Evolutionary conservation across 2,888 invertebrate genomes (phyloP), one percentile per base, ranked within the genome.

Genomic region (Calliphora vomitoria): DNA sequence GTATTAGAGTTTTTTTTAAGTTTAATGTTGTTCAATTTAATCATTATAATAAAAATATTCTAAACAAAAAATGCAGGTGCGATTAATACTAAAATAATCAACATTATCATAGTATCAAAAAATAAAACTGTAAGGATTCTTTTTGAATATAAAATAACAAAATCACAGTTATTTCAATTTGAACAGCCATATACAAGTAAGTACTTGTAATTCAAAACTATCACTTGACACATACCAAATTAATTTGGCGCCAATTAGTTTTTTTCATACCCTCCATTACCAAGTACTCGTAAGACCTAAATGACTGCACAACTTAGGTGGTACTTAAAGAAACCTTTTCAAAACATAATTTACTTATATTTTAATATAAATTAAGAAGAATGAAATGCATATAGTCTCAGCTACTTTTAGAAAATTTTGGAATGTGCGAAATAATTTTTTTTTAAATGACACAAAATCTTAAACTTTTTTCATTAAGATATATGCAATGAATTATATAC

Each of bases 141-240:
- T 71, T 41, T 13, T 20, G 35, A 41, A 62, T 83, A 75, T 71
- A 66, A 69, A 50, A 75, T 83, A 76, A 80, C 74, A 18, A 64
- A 86, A 86, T 83, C 86, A 80, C 80, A 62, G 62, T 69, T 80
- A 71, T 69, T 85, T 76, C 20, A 55, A 71, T 69, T 85, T 76
- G 35, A 55, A 18, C n/a, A 11, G 11, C 31, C 71, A 38, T 60
- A 6, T n/a, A 53, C 31, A 31, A n/a, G 41, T 25, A 31, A n/a
- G 41, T 25, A n/a, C 10, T 60, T 47, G 87, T 87, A 87, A 87
- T 82, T 74, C 78, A 79, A 87, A 69, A 85, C 87, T 82, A 74
- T 55, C 44, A 66, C 82, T 62, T 84, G 87, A 79, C 87, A 85
- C 87, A 87, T 68, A 87, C 84, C 87, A 87, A 85, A 86, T 76